Conservation (phyloP, 2,113 vertebrate species). For the Rallus limicola region DNA sequence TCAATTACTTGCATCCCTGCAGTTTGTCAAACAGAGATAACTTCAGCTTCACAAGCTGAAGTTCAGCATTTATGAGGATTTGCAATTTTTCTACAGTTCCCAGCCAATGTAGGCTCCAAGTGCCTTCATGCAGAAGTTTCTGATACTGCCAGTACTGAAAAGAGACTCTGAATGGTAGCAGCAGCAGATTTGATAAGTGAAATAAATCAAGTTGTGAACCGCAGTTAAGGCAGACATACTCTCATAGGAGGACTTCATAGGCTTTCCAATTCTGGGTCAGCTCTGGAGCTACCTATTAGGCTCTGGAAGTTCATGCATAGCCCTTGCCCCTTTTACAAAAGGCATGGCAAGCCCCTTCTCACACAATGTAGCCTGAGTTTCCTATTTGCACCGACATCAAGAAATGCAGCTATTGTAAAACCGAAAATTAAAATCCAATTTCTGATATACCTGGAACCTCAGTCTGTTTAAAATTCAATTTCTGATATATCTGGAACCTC, state of each 20-base stretch:
- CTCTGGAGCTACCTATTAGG: not conserved
- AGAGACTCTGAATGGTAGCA: not conserved
- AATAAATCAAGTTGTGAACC: not conserved
- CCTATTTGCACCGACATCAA: not conserved
- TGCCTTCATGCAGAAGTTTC: not conserved
- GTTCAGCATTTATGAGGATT: not conserved
- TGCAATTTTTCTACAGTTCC: not conserved
- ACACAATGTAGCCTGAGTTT: not conserved
- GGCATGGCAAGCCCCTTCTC: not conserved
- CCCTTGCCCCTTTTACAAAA: not conserved
- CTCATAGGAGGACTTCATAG: not conserved
- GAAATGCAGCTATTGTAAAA: not conserved
- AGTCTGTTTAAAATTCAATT: not conserved
- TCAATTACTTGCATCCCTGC: fast-evolving
- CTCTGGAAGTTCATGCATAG: not conserved
- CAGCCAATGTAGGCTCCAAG: not conserved
- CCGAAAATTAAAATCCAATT: not conserved
- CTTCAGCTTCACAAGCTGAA: not conserved
- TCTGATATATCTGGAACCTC: not conserved
- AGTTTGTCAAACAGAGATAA: not conserved
- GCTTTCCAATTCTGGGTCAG: not conserved
- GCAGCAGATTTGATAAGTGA: not conserved
- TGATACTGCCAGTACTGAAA: not conserved
- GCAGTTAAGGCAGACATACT: not conserved
- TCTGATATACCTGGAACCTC: not conserved